phyloP scores from a whole-genome alignment of 2,888 invertebrate genomes.

The Noctua fimbriata region DNA sequence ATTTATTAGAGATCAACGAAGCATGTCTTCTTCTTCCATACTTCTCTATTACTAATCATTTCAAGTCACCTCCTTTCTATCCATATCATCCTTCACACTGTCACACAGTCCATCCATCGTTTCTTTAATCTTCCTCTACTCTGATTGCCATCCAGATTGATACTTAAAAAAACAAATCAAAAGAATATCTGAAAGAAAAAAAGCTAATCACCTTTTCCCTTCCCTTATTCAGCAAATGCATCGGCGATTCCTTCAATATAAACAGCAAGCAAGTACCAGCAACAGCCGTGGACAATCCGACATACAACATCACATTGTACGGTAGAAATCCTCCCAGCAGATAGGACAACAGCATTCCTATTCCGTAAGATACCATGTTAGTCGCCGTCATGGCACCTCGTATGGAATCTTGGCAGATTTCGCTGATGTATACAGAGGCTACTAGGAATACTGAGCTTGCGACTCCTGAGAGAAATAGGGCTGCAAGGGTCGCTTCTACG shows the following conservation, averaged over 20 bases:
- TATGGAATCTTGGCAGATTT: constrained; percentile 66
- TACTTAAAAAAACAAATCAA: neutral
- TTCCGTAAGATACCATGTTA: constrained; percentile 58
- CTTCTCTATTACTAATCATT: neutral
- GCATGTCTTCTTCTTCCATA: neutral
- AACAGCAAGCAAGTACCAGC: constrained; percentile 25
- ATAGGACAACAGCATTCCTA: constrained; percentile 61
- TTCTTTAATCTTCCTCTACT: neutral
- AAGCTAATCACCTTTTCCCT: constrained; percentile 49
- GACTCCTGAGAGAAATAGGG: constrained; percentile 60
- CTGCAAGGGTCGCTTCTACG: constrained; percentile 57
- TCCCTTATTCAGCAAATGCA: constrained; percentile 48
- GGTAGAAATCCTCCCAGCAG: constrained; percentile 54
- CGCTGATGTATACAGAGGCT: constrained; percentile 60
- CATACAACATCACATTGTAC: constrained; percentile 54
- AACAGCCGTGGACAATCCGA: constrained; percentile 46
- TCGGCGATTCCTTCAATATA: constrained; percentile 57
- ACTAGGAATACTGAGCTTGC: constrained; percentile 54
- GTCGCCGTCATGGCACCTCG: constrained; percentile 63
- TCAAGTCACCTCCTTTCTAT: neutral
- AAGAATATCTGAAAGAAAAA: neutral
- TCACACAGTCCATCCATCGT: neutral
- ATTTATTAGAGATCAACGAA: neutral
- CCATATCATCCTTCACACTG: neutral
- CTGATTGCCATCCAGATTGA: too few relatives aligned